phyloP scores from a whole-genome alignment of 2,888 invertebrate species.

The Proisotoma minuta region DNA sequence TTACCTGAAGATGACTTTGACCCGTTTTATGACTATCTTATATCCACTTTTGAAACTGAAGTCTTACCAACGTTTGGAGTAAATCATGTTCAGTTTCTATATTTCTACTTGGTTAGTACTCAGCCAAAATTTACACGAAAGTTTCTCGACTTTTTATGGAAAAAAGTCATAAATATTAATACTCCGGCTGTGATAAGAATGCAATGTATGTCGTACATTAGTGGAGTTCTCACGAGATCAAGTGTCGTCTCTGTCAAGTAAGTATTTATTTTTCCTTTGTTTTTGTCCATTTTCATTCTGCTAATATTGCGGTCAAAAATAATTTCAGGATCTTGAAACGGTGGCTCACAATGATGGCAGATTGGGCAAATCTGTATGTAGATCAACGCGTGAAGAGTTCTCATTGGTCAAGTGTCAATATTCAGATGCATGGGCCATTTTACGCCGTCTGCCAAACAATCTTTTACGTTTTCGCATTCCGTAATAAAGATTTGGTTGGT shows the following conservation, averaged over 20 bases:
- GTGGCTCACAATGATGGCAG: conserved; percentile 65
- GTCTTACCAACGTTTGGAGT: conserved; percentile 79
- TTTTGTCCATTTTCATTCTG: not conserved
- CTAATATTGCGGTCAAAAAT: conserved; percentile 1
- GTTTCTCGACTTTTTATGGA: conserved; percentile 69
- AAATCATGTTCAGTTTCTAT: conserved; percentile 69
- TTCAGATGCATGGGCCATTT: conserved; percentile 77
- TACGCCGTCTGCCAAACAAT: conserved; percentile 87
- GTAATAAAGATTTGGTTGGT: conserved; percentile 74
- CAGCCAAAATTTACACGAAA: conserved; percentile 59
- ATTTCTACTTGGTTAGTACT: conserved; percentile 69
- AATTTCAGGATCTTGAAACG: conserved; percentile 59
- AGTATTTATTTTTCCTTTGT: conserved; percentile 47
- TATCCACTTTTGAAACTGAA: conserved; percentile 71
- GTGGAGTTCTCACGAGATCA: conserved; percentile 68
- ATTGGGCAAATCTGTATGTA: conserved; percentile 82
- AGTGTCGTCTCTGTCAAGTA: conserved; percentile 61
- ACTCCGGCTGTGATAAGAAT: conserved; percentile 63
- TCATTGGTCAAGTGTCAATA: conserved; percentile 56
- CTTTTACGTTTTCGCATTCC: conserved; percentile 87
- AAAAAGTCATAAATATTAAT: conserved; percentile 64
- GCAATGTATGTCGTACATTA: conserved; percentile 67
- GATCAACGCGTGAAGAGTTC: conserved; percentile 60
- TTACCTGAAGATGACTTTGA: conserved; percentile 50
- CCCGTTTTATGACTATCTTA: conserved; percentile 59